Base-by-base conservation (phyloP, 2,113 vertebrate genomes). In the Anhinga rufa region DNA sequence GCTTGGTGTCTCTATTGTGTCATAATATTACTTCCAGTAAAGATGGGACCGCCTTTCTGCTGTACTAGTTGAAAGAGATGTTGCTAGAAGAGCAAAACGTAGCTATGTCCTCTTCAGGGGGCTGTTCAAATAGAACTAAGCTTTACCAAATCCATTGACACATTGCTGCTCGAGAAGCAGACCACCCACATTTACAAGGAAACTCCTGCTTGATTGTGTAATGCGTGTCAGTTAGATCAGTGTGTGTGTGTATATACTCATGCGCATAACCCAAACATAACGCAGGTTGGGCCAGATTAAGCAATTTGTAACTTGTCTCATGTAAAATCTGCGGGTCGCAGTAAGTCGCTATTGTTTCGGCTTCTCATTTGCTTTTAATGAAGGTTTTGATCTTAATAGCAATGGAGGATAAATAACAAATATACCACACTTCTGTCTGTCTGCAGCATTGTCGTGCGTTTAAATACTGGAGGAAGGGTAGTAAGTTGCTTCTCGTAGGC, bases 151-250 rank as follows among this genome's bases (percentile, higher is more conserved):
- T 34, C 17, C 55, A 28, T 40, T 34, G 91, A 12, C 69, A 60
- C 61, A 15, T 3, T 20, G 17, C 66, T 54, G 42, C 86, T 83
- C 21, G 87, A 58, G 90, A 51, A 48, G 80, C 85, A 79, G 96
- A 88, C 94, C 95, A 93, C 95, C 88, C 91, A 21, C 24, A 3
- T 34, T 52, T 93, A 93, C 93, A 76, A 4, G 65, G 88, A 89
- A 96, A n/a, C 77, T 86, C 72, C 40, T 58, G 40, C 64, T 61
- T 60, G 40, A 16, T 42, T 25, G 54, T 40, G 70, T 61, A 11
- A 22, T 3, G 12, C 55, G 9, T 51, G 58, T 20, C 49, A 52
- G 70, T 9, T 15, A 34, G 38, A 72, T 36, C 26, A 22, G 58
- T 9, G 26, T 14, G 9, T 68, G 21, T 26, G 1, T 29, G 3